A percentile compares a stretch with the other conserved stretches of the same genome.
Conservation (phyloP, 1,140 invertebrate species). For the Nephila pilipes region DNA sequence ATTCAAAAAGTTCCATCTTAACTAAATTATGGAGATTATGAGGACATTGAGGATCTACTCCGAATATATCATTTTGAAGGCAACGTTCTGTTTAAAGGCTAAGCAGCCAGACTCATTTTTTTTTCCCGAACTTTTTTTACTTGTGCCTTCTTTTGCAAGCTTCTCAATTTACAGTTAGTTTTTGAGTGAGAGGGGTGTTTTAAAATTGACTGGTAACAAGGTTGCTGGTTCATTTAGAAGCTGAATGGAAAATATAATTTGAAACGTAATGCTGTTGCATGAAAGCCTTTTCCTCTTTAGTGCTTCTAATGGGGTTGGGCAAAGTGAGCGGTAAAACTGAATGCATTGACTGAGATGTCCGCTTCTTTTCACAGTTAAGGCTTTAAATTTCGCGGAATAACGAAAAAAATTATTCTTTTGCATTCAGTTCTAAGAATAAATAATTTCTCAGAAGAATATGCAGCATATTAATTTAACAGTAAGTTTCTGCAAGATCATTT, state of each 20-base stretch:
- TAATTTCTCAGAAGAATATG: too few relatives aligned
- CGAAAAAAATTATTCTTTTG: too few relatives aligned
- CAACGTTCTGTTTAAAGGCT: not conserved
- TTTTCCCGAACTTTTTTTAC: not conserved
- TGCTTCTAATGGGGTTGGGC: not conserved
- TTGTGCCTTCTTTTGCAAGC: not conserved
- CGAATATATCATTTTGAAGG: slow-evolving; percentile 30
- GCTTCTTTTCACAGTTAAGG: not conserved
- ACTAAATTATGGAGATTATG: slow-evolving; percentile 58
- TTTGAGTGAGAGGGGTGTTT: not conserved
- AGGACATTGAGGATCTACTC: not conserved
- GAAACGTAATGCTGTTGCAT: slow-evolving; percentile 2
- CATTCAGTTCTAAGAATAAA: too few relatives aligned
- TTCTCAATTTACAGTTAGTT: slow-evolving; percentile 18
- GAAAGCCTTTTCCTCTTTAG: not conserved
- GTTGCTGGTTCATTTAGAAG: slow-evolving; percentile 16
- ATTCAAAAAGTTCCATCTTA: slow-evolving; percentile 8
- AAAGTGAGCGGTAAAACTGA: not conserved
- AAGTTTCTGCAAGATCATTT: too few relatives aligned
- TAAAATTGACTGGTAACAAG: slow-evolving; percentile 34
- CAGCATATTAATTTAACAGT: too few relatives aligned
- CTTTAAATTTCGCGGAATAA: not conserved
- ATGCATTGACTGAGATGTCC: not conserved
- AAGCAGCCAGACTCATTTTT: slow-evolving; percentile 29
- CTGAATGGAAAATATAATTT: slow-evolving; percentile 19